A percentile compares a stretch with the other conserved stretches of the same genome.
These are phyloP conservation scores for Heliconius sara DNA, from an alignment of 2,888 invertebrate species.

Conservation along the genomic window DNA sequence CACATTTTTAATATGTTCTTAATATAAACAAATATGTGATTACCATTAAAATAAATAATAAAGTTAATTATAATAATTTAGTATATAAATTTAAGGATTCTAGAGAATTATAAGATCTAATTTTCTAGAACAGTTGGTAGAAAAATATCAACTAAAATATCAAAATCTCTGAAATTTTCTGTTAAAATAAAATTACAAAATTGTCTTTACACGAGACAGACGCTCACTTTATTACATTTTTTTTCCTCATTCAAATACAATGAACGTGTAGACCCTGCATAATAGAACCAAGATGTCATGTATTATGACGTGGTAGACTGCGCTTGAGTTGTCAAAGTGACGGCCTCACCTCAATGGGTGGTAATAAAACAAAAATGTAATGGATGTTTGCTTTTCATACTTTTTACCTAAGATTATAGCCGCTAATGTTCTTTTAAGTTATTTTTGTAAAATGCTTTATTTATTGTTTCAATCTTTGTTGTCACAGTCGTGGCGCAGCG, in stretches of 20 bases:
- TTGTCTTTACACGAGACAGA: no score
- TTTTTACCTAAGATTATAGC: conserved; percentile 9
- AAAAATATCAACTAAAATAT: no score
- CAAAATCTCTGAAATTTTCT: no score
- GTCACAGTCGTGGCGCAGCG: no score
- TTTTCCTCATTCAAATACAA: not conserved
- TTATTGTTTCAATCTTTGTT: not conserved
- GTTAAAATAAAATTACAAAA: no score
- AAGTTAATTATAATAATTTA: no score
- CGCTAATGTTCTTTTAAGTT: conserved; percentile 23
- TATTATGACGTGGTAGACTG: conserved; percentile 30
- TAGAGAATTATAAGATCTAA: no score
- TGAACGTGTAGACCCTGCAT: conserved; percentile 8
- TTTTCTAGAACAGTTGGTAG: no score
- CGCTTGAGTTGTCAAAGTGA: conserved; percentile 35
- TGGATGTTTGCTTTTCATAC: conserved; percentile 31
- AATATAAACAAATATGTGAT: no score
- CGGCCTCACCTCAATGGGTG: conserved; percentile 32
- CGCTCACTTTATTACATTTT: not conserved
- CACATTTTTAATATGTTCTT: no score
- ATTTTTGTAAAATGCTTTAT: conserved; percentile 4
- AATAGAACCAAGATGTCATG: conserved; percentile 20
- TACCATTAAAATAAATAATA: no score
- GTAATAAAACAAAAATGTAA: conserved; percentile 36
- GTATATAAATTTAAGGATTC: no score